Conservation (phyloP, 2,888 invertebrate species). For the Gari tellinella region DNA sequence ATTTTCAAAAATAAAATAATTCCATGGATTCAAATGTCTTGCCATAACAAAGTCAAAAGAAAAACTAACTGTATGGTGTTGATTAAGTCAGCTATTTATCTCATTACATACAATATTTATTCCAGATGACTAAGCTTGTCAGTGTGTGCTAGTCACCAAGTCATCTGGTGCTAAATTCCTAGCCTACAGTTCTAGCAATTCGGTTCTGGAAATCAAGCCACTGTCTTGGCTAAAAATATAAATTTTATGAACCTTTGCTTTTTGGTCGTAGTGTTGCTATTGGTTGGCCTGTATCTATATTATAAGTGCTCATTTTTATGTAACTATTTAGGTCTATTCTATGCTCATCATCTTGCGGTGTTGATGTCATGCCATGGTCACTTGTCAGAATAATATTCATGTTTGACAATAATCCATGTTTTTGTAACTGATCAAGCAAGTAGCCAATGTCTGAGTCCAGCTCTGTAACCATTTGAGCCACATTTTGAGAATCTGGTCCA, state of each 20-base stretch:
- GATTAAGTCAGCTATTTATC: too few relatives aligned
- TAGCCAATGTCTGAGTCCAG: constrained; percentile 85
- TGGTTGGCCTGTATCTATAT: constrained; percentile 86
- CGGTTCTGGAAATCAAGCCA: too few relatives aligned
- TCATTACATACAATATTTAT: too few relatives aligned
- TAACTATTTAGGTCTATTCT: constrained; percentile 72
- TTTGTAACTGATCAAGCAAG: constrained; percentile 86
- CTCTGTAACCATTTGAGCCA: constrained; percentile 86
- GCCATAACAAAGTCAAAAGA: too few relatives aligned
- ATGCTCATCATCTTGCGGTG: constrained; percentile 77
- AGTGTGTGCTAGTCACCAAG: too few relatives aligned
- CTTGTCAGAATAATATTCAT: constrained; percentile 89
- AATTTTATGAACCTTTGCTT: constrained; percentile 61
- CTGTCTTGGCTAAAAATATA: too few relatives aligned
- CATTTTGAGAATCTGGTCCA: constrained; percentile 84
- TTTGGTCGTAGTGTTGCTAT: constrained; percentile 88
- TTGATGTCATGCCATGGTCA: constrained; percentile 90
- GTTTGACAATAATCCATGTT: constrained; percentile 85
- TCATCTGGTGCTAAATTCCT: too few relatives aligned
- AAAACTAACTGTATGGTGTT: too few relatives aligned
- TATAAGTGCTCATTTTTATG: constrained; percentile 62
- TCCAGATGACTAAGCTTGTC: too few relatives aligned
- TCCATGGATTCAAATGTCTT: too few relatives aligned
- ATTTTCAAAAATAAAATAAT: too few relatives aligned
- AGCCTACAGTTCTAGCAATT: too few relatives aligned